A percentile compares a stretch with the other conserved stretches of the same genome.
Evolutionary conservation across 2,888 invertebrate genomes (phyloP).

Genomic region (Leucozona laternaria): DNA sequence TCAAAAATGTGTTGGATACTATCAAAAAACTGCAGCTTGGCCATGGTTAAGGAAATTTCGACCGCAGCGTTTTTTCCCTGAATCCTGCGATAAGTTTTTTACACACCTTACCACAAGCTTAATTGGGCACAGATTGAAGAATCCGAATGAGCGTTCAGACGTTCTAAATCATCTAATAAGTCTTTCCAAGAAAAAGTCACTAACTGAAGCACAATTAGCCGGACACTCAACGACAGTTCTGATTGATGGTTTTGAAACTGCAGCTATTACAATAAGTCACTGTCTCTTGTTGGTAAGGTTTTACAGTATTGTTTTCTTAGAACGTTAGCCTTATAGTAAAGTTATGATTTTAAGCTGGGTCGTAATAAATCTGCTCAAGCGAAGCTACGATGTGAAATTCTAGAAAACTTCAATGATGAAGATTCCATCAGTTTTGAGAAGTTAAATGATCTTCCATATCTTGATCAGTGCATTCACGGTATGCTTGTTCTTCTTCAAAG

Average conservation of each 20-base stretch:
- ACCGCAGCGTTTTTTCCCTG: constrained; percentile 75
- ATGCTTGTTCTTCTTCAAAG: not conserved
- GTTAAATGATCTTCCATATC: constrained; percentile 78
- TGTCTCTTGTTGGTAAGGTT: constrained; percentile 78
- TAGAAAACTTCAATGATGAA: constrained; percentile 40
- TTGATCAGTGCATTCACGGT: constrained; percentile 80
- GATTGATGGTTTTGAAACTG: constrained; percentile 80
- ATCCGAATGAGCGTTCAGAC: constrained; percentile 75
- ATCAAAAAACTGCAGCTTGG: constrained; percentile 76
- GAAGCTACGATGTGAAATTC: constrained; percentile 78
- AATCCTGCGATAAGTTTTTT: constrained; percentile 66
- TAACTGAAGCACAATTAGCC: constrained; percentile 77
- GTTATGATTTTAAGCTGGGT: constrained; percentile 75
- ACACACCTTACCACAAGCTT: constrained; percentile 72
- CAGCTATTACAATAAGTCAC: constrained; percentile 78
- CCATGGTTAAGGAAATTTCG: constrained; percentile 76
- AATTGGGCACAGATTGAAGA: constrained; percentile 66
- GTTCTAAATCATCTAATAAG: constrained; percentile 79
- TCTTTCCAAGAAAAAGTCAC: constrained; percentile 77
- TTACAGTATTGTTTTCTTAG: not conserved
- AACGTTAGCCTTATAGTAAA: not conserved
- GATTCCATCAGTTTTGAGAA: constrained; percentile 76
- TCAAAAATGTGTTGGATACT: constrained; percentile 75
- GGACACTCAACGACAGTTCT: constrained; percentile 80
- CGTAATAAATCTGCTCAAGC: constrained; percentile 77